Percentiles rank a stretch among this genome's conserved stretches.
phyloP scores from a whole-genome alignment of 2,888 invertebrate species.

The Melanargia galathea region DNA sequence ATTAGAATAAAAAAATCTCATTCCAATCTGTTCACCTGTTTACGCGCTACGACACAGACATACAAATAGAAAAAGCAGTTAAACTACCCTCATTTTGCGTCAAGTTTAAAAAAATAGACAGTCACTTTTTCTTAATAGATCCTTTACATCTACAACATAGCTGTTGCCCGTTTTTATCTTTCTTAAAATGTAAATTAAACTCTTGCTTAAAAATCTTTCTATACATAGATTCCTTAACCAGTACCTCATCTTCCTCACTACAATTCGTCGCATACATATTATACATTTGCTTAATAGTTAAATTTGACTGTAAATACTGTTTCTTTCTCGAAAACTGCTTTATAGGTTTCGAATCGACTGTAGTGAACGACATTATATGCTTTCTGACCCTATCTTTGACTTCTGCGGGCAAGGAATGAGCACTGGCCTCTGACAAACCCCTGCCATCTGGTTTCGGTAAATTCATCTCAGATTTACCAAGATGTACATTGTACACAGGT shows the following conservation, averaged over 20 bases:
- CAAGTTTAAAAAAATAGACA: too few relatives aligned
- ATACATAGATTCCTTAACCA: slow-evolving; percentile 75
- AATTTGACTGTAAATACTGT: slow-evolving; percentile 61
- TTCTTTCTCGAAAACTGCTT: slow-evolving; percentile 66
- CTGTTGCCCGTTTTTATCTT: slow-evolving; percentile 57
- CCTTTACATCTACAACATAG: slow-evolving; percentile 69
- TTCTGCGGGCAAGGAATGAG: slow-evolving; percentile 62
- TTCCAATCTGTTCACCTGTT: too few relatives aligned
- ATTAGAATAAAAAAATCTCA: too few relatives aligned
- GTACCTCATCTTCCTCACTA: slow-evolving; percentile 52
- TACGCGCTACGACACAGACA: too few relatives aligned
- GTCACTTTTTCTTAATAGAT: slow-evolving; percentile 63
- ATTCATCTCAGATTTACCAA: slow-evolving; percentile 70
- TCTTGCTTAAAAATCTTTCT: slow-evolving; percentile 73
- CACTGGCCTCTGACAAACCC: slow-evolving; percentile 64
- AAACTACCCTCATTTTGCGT: too few relatives aligned
- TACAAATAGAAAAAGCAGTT: too few relatives aligned
- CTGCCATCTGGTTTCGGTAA: slow-evolving; percentile 74
- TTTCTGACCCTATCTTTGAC: slow-evolving; percentile 66
- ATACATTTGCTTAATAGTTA: slow-evolving; percentile 71
- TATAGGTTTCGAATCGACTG: slow-evolving; percentile 62
- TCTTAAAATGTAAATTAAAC: slow-evolving; percentile 69
- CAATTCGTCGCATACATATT: slow-evolving; percentile 64
- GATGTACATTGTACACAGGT: slow-evolving; percentile 74
- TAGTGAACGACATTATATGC: slow-evolving; percentile 65